Evolutionary conservation across 1,140 invertebrate genomes (phyloP), one percentile per base, ranked within the genome.

Genomic region (Catajapyx aquilonaris): DNA sequence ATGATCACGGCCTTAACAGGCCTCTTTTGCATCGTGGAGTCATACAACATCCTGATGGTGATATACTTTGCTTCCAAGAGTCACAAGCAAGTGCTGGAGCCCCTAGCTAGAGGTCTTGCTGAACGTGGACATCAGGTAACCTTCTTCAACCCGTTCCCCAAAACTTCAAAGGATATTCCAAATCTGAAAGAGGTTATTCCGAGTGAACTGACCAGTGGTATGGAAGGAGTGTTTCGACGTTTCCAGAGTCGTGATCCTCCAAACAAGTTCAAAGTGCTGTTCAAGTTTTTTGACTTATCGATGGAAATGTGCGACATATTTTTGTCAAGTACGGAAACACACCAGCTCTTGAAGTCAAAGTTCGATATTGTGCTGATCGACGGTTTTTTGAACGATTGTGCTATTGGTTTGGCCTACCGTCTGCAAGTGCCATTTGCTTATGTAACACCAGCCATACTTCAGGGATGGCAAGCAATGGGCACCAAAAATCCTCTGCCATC

Each of bases 341-440:
- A 31, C 15, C 13, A 31, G 18, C 30, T 31, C 18, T 4, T 22
- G 1, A 36, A 42, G 2, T 53, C 61, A 38, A 53, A 56, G 18
- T 65, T 52, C 38, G 62, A 65, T 46, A 36, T 61, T 1, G 53
- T 64, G 2, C 48, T 64, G 17, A 36, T 56, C 3, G 59, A 62
- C 30, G 44, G 52, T 18, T 61, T 64, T 25, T 49, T 54, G 25
- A 57, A 56, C 16, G 60, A 64, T 25, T 56, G 56, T 3, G 34
- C 60, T n/a, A 36, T 53, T 11, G 53, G 53, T 7, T 35, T 64
- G 20, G 62, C 62, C 20, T 56, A 72, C 38, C 42, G 51, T 21
- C 56, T 55, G 31, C 48, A 58, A 15, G 54, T 48, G 15, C 59
- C 58, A 10, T 44, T 55, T 2, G 48, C 64, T 13, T 43, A 53